Conservation (phyloP, 2,113 vertebrate species). For the Propithecus coquereli region DNA sequence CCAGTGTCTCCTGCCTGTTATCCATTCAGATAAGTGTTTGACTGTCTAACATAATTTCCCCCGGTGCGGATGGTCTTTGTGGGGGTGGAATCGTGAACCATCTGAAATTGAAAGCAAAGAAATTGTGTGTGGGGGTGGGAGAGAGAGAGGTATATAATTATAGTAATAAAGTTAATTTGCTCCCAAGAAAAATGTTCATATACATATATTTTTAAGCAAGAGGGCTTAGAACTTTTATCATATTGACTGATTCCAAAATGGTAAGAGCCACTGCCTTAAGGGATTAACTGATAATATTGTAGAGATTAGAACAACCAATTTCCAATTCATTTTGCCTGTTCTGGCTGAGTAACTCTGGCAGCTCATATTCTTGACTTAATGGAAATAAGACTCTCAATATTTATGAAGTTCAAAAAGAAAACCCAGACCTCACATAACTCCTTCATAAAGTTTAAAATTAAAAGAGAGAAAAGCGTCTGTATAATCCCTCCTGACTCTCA, state of each 20-base stretch:
- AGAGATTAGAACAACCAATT: not conserved
- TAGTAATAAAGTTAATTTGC: not conserved
- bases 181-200: slow-evolving; percentile 13
- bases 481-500: not conserved
- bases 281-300: not conserved
- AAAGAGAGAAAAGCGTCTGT: not conserved
- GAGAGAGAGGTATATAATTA: not conserved
- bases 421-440: not conserved
- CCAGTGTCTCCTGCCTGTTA: not conserved
- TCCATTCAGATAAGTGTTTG: not conserved
- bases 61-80: not conserved
- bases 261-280: not conserved
- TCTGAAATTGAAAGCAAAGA: not conserved
- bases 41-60: not conserved
- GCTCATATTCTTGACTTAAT: not conserved
- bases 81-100: not conserved
- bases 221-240: not conserved
- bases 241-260: not conserved
- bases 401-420: not conserved
- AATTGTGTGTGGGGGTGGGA: not conserved
- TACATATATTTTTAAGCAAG: not conserved
- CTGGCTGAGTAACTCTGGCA: not conserved
- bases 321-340: not conserved
- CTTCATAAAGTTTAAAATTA: slow-evolving; percentile 1
- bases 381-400: not conserved